Percentiles rank a stretch among this genome's conserved stretches.
Evolutionary conservation across 1,140 invertebrate genomes (phyloP).

Genomic region (Calosoma granatense): DNA sequence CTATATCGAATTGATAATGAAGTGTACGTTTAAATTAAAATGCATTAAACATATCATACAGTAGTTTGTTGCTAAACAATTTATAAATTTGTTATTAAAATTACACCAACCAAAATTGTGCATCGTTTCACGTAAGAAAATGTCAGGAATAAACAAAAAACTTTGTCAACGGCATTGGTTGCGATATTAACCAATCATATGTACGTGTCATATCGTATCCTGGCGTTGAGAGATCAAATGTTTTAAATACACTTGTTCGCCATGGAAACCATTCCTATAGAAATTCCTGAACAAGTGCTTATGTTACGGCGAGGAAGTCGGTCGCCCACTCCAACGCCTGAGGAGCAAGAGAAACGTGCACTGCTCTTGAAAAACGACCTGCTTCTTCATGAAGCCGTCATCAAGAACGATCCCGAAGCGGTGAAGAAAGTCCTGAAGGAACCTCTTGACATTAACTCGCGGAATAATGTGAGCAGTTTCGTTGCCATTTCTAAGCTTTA

Average conservation of each 20-base stretch:
- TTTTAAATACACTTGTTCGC: neutral
- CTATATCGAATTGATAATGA: too few species aligned
- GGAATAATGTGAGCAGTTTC: conserved; percentile 57
- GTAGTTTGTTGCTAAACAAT: too few species aligned
- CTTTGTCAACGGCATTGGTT: too few species aligned
- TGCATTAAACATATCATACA: too few species aligned
- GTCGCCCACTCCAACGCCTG: conserved; percentile 28
- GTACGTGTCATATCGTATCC: too few species aligned
- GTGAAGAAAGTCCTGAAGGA: conserved; percentile 51
- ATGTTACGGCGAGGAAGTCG: conserved; percentile 15
- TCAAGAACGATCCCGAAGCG: conserved; percentile 57
- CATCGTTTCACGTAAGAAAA: too few species aligned
- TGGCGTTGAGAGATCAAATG: too few species aligned
- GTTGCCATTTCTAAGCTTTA: neutral
- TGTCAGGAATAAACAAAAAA: too few species aligned
- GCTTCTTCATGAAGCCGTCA: conserved; percentile 59
- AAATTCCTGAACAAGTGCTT: conserved; percentile 9
- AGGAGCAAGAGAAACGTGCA: conserved; percentile 34
- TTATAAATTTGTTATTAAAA: too few species aligned
- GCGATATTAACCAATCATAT: too few species aligned
- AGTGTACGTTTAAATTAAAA: too few species aligned
- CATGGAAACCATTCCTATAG: neutral
- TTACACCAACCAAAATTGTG: too few species aligned
- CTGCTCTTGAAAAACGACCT: conserved; percentile 53
- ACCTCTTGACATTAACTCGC: conserved; percentile 55